A percentile compares a stretch with the other conserved stretches of the same genome.
These are phyloP conservation scores for Xestoiulus laeticollis DNA, from an alignment of 2,888 invertebrate genomes.

Conservation along the genomic window DNA sequence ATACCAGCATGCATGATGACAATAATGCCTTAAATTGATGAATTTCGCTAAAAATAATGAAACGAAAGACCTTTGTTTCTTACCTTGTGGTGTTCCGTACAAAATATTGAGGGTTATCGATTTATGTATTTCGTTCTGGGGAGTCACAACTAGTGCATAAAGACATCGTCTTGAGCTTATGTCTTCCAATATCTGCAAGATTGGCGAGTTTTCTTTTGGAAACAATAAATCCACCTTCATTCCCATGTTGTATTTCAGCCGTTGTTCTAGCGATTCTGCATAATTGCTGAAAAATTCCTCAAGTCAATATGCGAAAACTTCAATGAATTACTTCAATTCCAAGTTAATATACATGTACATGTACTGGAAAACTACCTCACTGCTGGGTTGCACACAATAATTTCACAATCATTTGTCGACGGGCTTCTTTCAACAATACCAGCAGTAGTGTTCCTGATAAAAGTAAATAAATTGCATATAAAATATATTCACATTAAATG, in stretches of 20 bases:
- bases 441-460: neutral
- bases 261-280: slow-evolving; percentile 85
- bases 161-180: slow-evolving; percentile 88
- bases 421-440: slow-evolving; percentile 13
- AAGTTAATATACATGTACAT: neutral
- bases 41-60: too few species aligned
- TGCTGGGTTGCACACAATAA: slow-evolving; percentile 81
- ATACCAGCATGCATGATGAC: neutral
- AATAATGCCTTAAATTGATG: too few species aligned
- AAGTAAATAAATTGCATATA: neutral
- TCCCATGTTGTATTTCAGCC: slow-evolving; percentile 79
- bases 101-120: slow-evolving; percentile 90
- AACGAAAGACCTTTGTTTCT: neutral
- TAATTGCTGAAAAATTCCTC: slow-evolving; percentile 72
- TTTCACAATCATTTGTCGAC: slow-evolving; percentile 82
- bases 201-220: slow-evolving; percentile 87
- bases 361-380: slow-evolving; percentile 47
- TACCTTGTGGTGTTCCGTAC: slow-evolving; percentile 70
- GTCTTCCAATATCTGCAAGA: slow-evolving; percentile 78
- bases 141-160: slow-evolving; percentile 87
- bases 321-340: neutral
- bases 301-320: neutral
- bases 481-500: neutral
- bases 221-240: slow-evolving; percentile 87
- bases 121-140: slow-evolving; percentile 83